These are phyloP conservation scores for Agrenia bidenticulata DNA, from an alignment of 2,888 invertebrate species.

Conservation along the genomic window DNA sequence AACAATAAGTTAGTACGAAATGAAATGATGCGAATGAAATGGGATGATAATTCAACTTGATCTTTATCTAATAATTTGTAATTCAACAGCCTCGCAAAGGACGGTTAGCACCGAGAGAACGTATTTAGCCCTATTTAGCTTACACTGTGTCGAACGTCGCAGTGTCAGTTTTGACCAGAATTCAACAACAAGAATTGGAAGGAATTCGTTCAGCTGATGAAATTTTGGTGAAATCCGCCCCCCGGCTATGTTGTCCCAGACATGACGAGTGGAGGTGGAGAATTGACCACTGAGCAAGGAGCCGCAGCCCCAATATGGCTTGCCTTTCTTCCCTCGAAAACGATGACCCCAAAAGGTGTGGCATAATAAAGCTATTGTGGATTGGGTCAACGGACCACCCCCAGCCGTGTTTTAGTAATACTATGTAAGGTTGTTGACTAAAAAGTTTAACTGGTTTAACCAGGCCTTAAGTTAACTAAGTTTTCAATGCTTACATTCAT, in stretches of 20 bases:
- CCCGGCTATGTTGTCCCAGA: conserved; percentile 79
- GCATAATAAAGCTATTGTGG: conserved; percentile 62
- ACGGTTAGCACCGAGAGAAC: conserved; percentile 57
- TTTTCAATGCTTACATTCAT: no score
- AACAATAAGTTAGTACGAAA: no score
- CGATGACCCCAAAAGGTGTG: conserved; percentile 64
- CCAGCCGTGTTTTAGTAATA: conserved; percentile 20
- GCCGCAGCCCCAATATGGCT: conserved; percentile 67
- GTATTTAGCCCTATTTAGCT: conserved; percentile 68
- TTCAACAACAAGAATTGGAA: conserved; percentile 68
- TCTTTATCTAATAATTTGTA: background rate
- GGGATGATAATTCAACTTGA: no score
- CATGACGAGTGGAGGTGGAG: conserved; percentile 70
- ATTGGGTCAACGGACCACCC: conserved; percentile 59
- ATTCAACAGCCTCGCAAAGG: conserved; percentile 57
- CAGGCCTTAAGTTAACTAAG: no score
- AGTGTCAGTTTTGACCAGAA: conserved; percentile 66
- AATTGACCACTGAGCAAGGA: conserved; percentile 62
- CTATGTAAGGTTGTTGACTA: background rate
- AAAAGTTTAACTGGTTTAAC: no score
- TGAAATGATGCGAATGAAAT: no score
- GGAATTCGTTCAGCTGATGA: conserved; percentile 60
- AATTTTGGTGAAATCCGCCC: conserved; percentile 68
- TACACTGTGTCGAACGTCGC: conserved; percentile 75
- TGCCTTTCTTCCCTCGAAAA: conserved; percentile 60